Conservation (phyloP, 2,888 invertebrate genomes). For the Apomyelois bistriatella region DNA sequence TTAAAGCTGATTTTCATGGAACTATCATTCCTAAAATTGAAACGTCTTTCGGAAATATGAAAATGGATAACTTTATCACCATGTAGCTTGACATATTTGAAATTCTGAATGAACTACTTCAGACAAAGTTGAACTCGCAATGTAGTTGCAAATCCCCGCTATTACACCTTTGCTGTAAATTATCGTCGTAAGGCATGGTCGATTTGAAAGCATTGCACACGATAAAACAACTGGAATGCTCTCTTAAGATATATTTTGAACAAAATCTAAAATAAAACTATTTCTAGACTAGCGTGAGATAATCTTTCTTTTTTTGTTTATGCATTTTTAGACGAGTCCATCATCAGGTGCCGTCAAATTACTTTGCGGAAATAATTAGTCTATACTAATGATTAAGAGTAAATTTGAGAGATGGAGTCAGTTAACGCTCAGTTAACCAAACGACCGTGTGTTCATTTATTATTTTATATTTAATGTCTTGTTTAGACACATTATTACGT, state of each 20-base stretch:
- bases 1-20: no score
- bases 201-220: conserved; percentile 36
- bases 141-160: conserved; percentile 4
- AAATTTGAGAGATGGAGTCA: conserved; percentile 12
- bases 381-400: conserved; percentile 34
- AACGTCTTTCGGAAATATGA: no score
- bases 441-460: conserved; percentile 31
- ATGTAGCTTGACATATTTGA: background rate
- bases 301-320: conserved; percentile 38
- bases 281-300: conserved; percentile 57
- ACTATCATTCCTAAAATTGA: no score
- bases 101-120: background rate
- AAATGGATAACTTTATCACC: background rate
- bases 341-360: conserved; percentile 36
- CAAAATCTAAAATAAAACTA: conserved; percentile 56
- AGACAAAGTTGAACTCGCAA: background rate
- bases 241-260: conserved; percentile 41
- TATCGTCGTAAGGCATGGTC: conserved; percentile 32
- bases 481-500: conserved; percentile 21
- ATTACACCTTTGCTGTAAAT: conserved; percentile 28
- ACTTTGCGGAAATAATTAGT: conserved; percentile 47
- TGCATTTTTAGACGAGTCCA: background rate
- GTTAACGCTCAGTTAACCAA: conserved; percentile 32
- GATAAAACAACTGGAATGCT: conserved; percentile 31
- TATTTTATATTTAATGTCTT: conserved; percentile 27